These are phyloP conservation scores for Microtus montanus DNA, from an alignment of 2,113 vertebrate species.

Conservation along the genomic window DNA sequence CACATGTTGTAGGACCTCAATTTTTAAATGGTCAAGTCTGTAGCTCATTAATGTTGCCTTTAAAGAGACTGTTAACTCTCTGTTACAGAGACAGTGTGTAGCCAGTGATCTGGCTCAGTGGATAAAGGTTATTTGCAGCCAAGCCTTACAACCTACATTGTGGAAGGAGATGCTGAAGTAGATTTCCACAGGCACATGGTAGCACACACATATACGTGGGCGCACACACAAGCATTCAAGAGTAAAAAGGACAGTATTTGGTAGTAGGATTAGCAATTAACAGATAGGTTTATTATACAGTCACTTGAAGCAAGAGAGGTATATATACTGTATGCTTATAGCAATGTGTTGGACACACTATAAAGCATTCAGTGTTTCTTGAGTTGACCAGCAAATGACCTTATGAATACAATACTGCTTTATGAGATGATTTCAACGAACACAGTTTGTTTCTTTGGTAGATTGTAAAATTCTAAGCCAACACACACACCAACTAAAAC, in stretches of 20 bases:
- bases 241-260: background rate
- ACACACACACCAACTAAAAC: background rate
- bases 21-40: slow-evolving; percentile 8
- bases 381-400: background rate
- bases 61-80: slow-evolving; percentile 14
- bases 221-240: background rate
- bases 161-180: background rate
- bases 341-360: background rate
- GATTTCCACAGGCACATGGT: background rate
- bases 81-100: background rate
- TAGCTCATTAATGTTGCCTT: slow-evolving; percentile 37
- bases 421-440: background rate
- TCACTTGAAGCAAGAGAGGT: background rate
- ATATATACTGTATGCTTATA: background rate
- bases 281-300: background rate
- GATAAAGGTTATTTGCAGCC: background rate
- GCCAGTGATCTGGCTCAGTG: background rate
- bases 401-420: background rate
- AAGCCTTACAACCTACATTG: background rate
- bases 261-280: background rate
- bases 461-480: background rate
- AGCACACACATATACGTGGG: background rate
- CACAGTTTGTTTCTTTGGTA: background rate
- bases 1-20: background rate
- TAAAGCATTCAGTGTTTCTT: background rate